Evolutionary conservation across 2,797 vertebrate genomes (phyloP), one percentile per base, ranked within the genome.

Genomic region (Clarias pachynema): DNA sequence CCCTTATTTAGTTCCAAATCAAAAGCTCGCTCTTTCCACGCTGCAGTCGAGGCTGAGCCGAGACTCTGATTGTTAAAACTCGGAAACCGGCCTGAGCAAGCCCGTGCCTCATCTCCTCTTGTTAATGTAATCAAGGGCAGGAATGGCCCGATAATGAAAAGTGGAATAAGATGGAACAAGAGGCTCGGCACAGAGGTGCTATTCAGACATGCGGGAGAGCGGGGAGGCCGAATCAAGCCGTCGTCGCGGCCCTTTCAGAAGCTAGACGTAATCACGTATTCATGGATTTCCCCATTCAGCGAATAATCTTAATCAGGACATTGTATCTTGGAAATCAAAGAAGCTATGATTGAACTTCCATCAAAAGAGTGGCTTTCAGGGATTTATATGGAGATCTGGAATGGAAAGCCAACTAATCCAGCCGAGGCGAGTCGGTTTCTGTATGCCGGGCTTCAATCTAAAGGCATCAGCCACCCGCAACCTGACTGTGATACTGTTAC

Each of bases 231-330:
- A 85, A 85, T 83, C 86, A 85, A 87, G 80, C 82, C 59, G 56
- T 79, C 69, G 81, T 60, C 57, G 66, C 79, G 44, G 79, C 77
- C 57, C 31, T 87, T 87, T 86, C 85, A 88, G 70, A 44, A 22
- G 87, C 74, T 70, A 86, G 87, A 88, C 82, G 73, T 86, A 90
- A 89, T 90, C 88, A 90, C 68, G 80, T 87, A 87, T 89, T 88
- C 88, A 87, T 87, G 88, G 86, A 75, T 82, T 85, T 84, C 86
- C 85, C 84, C 83, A 87, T 88, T 89, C 86, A 88, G 85, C 56
- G 86, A 87, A 90, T 89, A 86, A 89, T 89, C 88, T 88, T 89
- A 91, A 91, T 91, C 89, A 90, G 87, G 84, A 89, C 87, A 87
- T 84, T 87, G 82, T 85, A 86, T 89, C 90, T 88, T 73, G 68